Evolutionary conservation across 2,113 vertebrate genomes (phyloP), one percentile per base, ranked within the genome.

Genomic region (Sigmodon hispidus): DNA sequence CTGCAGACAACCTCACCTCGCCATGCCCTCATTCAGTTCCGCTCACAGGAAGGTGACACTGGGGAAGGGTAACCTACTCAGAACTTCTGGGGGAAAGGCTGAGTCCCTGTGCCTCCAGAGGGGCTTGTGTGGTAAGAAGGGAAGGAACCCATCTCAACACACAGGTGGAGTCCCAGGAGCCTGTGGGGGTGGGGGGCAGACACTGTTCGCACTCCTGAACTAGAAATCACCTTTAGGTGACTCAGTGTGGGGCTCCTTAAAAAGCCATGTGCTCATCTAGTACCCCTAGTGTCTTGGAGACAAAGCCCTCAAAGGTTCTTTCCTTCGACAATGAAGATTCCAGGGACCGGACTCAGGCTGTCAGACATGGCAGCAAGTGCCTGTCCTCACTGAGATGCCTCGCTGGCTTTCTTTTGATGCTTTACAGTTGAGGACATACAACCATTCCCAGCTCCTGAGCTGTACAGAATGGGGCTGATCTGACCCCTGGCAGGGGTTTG

Each of bases 11-110:
- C 77, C 86, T 24, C 19, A 50, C 84, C 75, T 93, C 1, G 34
- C 87, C 96, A 96, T 94, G 96, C 92, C 96, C 96, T 97, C 97
- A 97, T 76, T 92, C 61, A 73, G 40, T 5, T 65, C n/a, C 72
- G 75, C 45, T 65, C 55, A 34, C 0, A 3, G 57, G 81, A 77
- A 22, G 52, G 45, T 67, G 70, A n/a, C 34, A 4, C 8, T 34
- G 69, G 67, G 40, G 67, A 55, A 70, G 22, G n/a, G 73, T 70
- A 13, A 15, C 34, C 61, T 83, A 16, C 19, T 34, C 61, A 75
- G 85, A 45, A 26, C 26, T 55, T 83, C 67, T 83, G 83, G 48
- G 48, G 43, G 40, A 40, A 81, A 84, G 52, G 40, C 22, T 43
- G 0, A 65, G 70, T 26, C 9, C 34, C 52, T 19, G 55, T 34